These are phyloP conservation scores for Tetramorium simillimum DNA, from an alignment of 1,140 invertebrate genomes.

Conservation along the genomic window DNA sequence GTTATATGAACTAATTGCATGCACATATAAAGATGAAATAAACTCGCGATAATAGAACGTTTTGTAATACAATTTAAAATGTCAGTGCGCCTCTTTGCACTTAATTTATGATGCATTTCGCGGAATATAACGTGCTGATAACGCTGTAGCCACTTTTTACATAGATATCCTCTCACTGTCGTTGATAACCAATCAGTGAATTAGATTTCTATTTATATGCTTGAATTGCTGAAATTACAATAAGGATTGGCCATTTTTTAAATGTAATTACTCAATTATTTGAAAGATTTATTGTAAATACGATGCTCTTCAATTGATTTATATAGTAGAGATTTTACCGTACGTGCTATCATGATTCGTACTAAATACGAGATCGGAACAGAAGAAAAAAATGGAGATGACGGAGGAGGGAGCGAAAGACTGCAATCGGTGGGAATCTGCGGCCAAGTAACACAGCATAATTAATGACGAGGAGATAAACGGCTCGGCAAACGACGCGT, in stretches of 20 bases:
- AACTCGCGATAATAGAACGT: not conserved
- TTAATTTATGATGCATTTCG: not conserved
- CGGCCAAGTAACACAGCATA: conserved; percentile 66
- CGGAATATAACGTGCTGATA: not conserved
- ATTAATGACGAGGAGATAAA: conserved; percentile 77
- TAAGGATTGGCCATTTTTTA: not conserved
- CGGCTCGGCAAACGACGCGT: conserved; percentile 72
- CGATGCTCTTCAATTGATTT: not conserved
- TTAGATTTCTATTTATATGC: not conserved
- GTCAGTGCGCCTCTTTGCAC: not conserved
- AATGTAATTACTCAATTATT: not conserved
- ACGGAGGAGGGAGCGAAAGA: not conserved
- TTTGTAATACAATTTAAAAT: not conserved
- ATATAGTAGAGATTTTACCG: not conserved
- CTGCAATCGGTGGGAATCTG: not conserved
- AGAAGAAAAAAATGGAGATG: not conserved
- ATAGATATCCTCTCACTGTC: not conserved
- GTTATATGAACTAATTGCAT: not conserved
- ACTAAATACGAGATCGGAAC: not conserved
- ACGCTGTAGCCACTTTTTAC: not conserved
- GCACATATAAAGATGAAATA: not conserved
- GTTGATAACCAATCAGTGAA: not conserved
- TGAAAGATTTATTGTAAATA: not conserved
- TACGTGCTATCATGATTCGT: conserved; percentile 22
- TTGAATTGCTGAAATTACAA: not conserved